phyloP scores from a whole-genome alignment of 2,113 vertebrate genomes.

The Onychorhynchus coronatus region DNA sequence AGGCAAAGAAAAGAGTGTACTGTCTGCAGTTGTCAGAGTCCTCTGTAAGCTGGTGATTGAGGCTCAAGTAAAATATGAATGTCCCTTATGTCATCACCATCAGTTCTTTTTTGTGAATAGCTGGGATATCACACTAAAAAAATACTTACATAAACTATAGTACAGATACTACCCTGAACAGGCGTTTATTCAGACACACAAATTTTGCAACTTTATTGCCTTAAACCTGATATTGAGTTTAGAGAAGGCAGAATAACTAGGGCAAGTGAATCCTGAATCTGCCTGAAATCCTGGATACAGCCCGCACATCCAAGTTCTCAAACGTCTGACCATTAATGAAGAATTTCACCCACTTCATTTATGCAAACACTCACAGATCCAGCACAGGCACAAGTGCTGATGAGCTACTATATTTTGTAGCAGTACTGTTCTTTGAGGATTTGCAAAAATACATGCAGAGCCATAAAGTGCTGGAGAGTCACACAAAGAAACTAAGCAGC shows the following conservation, averaged over 20 bases:
- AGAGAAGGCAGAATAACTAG: background rate
- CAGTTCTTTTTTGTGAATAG: background rate
- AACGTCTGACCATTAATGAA: background rate
- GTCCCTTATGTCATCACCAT: background rate
- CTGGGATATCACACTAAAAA: background rate
- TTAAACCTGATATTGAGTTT: accelerated
- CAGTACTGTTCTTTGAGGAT: background rate
- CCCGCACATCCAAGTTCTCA: background rate
- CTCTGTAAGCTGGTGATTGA: background rate
- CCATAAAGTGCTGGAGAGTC: background rate
- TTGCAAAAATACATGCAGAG: background rate
- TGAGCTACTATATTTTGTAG: background rate
- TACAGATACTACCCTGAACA: background rate
- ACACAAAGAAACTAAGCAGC: background rate
- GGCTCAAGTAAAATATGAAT: background rate
- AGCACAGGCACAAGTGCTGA: background rate
- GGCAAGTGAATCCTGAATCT: background rate
- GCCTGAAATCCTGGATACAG: background rate
- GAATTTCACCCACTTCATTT: background rate
- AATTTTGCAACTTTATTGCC: background rate
- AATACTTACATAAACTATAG: background rate
- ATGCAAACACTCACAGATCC: background rate
- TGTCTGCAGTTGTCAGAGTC: background rate
- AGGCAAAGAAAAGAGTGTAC: background rate
- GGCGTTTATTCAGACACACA: background rate